Evolutionary conservation across 2,113 vertebrate species (phyloP).

Genomic region (Tragulus kanchil): DNA sequence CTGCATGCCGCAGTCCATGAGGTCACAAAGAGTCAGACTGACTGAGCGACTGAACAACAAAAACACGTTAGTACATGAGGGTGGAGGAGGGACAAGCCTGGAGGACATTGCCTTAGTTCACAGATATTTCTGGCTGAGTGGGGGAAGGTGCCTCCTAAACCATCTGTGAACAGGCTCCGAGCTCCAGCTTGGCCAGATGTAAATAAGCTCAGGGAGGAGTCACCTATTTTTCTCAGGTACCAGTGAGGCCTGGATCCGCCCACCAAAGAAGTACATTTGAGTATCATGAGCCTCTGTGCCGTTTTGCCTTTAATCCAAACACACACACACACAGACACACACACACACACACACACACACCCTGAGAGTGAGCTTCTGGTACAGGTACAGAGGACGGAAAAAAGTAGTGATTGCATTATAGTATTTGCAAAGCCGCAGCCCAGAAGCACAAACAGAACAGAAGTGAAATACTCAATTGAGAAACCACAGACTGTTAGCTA

Average conservation of each 20-base stretch:
- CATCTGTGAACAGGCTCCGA: neutral
- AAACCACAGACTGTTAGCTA: conserved; percentile 7
- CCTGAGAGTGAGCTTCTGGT: neutral
- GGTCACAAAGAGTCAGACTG: too few relatives aligned
- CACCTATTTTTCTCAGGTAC: neutral
- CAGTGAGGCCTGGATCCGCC: too few relatives aligned
- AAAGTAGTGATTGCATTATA: neutral
- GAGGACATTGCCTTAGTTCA: neutral
- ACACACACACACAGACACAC: neutral
- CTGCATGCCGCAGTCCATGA: too few relatives aligned
- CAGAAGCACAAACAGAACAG: neutral
- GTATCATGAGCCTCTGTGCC: neutral
- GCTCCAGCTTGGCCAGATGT: too few relatives aligned
- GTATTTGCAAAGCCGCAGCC: neutral
- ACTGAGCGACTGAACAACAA: too few relatives aligned
- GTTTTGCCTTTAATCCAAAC: neutral
- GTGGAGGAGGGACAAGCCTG: neutral
- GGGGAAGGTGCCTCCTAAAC: neutral
- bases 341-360: neutral
- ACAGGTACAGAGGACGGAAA: neutral
- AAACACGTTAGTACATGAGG: neutral
- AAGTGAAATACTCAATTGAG: neutral
- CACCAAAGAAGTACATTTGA: neutral
- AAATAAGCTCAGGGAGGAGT: neutral
- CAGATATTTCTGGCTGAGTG: too few relatives aligned